Evolutionary conservation across 2,888 invertebrate genomes (phyloP), one percentile per base, ranked within the genome.

Genomic region (Tachina grossa): DNA sequence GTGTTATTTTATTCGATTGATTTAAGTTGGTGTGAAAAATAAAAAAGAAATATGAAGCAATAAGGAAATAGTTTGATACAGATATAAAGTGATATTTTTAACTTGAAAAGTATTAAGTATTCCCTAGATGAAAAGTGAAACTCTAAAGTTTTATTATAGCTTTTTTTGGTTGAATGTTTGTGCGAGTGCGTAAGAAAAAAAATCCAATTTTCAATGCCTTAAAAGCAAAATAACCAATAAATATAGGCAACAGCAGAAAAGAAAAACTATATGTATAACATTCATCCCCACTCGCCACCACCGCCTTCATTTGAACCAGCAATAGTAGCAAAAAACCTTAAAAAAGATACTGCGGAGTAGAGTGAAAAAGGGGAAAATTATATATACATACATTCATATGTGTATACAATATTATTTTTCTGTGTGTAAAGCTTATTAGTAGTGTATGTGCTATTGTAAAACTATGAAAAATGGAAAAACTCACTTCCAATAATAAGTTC

Each of bases 191-290:
- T 55, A 59, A 31, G 55, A 72, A 77, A 69, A n/a, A 49, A 74
- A 61, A 59, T 83, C 19, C 53, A 83, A 83, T 83, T 72, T 83
- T 77, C 47, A 66, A 68, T 83, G 72, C 69, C 63, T 49, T 59
- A 53, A 74, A 75, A 79, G 61, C 74, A 75, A 59, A 84, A 65
- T 79, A 71, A 47, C 63, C 69, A 75, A 69, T 57, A 79, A 66
- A 78, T 57, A 66, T 77, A 83, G 77, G 41, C 51, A 82, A 74
- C 57, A 53, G 43, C 47, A 57, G 22, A 68, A 72, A 72, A 63
- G 53, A 51, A 75, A 68, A 68, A 81, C 61, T 75, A 66, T 68
- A 75, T 66, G 53, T 31, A 31, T 31, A 31, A 31, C 31, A 31
- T 31, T 31, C 53, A 75, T 59, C 10, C 51, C 39, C 59, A 66